Conservation (phyloP, 2,797 vertebrate genomes). For the Odontamblyopus lacepedii region DNA sequence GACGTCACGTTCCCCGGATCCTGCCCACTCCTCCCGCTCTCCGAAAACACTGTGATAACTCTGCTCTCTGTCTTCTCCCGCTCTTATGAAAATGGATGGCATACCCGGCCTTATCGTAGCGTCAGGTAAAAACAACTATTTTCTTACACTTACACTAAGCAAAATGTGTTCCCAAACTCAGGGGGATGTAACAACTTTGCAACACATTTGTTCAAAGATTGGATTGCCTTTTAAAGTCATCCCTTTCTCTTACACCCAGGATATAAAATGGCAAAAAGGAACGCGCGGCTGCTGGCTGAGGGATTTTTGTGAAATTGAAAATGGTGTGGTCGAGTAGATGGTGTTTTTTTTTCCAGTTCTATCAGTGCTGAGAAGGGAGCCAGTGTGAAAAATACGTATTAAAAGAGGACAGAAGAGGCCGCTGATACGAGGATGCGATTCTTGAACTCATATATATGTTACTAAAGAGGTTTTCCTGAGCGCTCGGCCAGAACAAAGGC, state of each 20-base stretch:
- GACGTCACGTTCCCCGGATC: too few relatives aligned
- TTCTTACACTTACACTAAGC: conserved; percentile 22
- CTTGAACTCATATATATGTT: conserved; percentile 47
- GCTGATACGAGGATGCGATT: conserved; percentile 34
- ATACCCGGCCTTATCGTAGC: conserved; percentile 28
- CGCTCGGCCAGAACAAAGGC: conserved; percentile 7
- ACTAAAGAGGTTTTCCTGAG: conserved; percentile 22
- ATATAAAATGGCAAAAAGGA: conserved; percentile 13
- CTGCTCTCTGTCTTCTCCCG: conserved; percentile 13
- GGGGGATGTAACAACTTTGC: conserved; percentile 38
- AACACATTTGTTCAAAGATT: conserved; percentile 48
- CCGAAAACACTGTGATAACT: conserved; percentile 41
- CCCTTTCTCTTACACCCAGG: conserved; percentile 28
- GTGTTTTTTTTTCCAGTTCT: conserved; percentile 45
- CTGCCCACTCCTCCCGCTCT: conserved; percentile 12
- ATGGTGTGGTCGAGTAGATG: conserved; percentile 55
- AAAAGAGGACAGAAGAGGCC: conserved; percentile 12
- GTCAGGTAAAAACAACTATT: conserved; percentile 37
- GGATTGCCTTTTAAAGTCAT: conserved; percentile 52
- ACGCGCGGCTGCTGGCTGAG: conserved; percentile 4
- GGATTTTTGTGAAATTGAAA: conserved; percentile 62
- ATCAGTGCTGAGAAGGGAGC: conserved; percentile 29
- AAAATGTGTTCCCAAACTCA: conserved; percentile 33
- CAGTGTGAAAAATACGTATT: conserved; percentile 51
- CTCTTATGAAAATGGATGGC: conserved; percentile 25